Percentiles rank a stretch among this genome's conserved stretches.
Evolutionary conservation across 2,113 vertebrate genomes (phyloP).

Genomic region (Columbina picui): DNA sequence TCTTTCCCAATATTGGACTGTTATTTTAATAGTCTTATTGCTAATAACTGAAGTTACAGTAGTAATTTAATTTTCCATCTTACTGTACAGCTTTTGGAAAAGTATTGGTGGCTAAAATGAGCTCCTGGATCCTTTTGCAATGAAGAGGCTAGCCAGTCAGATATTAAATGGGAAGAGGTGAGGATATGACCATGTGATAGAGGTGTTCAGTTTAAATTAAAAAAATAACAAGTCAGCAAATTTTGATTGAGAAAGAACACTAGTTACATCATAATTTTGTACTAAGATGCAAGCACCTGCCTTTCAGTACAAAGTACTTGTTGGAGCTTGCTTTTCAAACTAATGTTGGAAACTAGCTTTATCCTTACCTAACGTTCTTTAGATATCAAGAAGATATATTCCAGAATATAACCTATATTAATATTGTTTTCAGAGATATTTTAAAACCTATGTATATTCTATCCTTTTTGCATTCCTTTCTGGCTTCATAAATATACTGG

Average conservation of each 20-base stretch:
- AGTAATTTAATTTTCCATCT: background rate
- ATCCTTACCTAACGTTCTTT: background rate
- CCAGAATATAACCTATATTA: background rate
- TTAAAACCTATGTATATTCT: background rate
- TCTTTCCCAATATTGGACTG: background rate
- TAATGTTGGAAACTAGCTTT: background rate
- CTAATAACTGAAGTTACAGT: background rate
- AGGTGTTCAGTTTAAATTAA: background rate
- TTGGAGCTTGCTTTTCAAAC: background rate
- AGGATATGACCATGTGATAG: background rate
- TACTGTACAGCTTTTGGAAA: background rate
- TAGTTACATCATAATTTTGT: background rate
- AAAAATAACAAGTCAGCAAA: background rate
- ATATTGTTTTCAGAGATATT: background rate
- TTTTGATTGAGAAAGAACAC: background rate
- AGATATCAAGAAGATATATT: background rate
- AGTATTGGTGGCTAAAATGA: background rate
- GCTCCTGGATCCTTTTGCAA: background rate
- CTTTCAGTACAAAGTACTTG: background rate
- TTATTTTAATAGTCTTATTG: background rate
- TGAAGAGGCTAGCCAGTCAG: background rate
- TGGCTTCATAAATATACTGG: background rate
- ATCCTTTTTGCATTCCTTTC: background rate
- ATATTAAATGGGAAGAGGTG: background rate
- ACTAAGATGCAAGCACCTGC: background rate